Percentiles rank a stretch among this genome's conserved stretches.
Evolutionary conservation across 2,888 invertebrate species (phyloP).

Genomic region (Emesis russula): DNA sequence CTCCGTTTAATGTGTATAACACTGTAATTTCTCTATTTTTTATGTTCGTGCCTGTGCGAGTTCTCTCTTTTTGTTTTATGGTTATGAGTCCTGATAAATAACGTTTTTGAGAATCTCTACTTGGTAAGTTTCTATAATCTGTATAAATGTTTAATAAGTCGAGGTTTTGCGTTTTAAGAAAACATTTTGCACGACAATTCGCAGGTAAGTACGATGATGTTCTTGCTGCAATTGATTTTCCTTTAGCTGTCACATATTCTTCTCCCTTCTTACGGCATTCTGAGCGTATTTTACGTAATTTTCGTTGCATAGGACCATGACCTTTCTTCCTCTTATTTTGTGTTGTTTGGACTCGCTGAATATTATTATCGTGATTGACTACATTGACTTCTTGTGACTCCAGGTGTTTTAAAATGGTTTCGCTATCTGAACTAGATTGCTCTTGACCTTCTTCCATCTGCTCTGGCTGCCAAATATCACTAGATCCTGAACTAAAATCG

Average conservation of each 20-base stretch:
- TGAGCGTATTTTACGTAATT: constrained; percentile 15
- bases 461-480: constrained; percentile 15
- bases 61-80: constrained; percentile 15
- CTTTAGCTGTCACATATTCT: constrained; percentile 15
- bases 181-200: constrained; percentile 12
- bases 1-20: constrained; percentile 15
- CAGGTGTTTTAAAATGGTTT: constrained; percentile 15
- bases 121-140: constrained; percentile 15
- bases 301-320: constrained; percentile 15
- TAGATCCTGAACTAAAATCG: constrained; percentile 12
- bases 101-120: constrained; percentile 12
- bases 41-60: constrained; percentile 15
- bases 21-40: constrained; percentile 15
- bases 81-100: constrained; percentile 15
- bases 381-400: constrained; percentile 15
- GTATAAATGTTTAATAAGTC: constrained; percentile 15
- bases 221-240: constrained; percentile 15
- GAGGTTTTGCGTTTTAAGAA: constrained; percentile 15
- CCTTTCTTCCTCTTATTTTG: constrained; percentile 15
- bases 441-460: constrained; percentile 15
- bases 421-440: constrained; percentile 15
- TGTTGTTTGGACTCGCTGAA: constrained; percentile 15
- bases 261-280: constrained; percentile 15
- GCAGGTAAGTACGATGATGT: constrained; percentile 15
- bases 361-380: constrained; percentile 15